Percentiles rank a stretch among this genome's conserved stretches.
These are phyloP conservation scores for Dascyllus trimaculatus DNA, from an alignment of 2,113 vertebrate species.

Conservation along the genomic window DNA sequence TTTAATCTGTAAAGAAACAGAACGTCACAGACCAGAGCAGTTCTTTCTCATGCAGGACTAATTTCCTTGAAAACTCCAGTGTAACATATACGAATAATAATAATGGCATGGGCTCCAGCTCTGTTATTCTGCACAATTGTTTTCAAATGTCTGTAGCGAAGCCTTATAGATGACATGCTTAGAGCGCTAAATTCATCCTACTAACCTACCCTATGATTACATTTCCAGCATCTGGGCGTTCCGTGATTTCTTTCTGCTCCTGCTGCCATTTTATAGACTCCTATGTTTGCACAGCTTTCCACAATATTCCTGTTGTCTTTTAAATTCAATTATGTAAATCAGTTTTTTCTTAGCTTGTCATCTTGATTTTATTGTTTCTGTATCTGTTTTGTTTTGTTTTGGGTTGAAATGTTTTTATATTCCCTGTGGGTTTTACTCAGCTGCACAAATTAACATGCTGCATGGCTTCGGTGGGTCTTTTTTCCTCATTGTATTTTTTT, in stretches of 20 bases:
- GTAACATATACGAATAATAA: too few species aligned
- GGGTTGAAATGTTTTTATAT: constrained; percentile 30
- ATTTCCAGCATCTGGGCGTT: neutral
- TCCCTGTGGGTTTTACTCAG: constrained; percentile 28
- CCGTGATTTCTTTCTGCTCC: neutral
- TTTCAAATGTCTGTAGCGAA: neutral
- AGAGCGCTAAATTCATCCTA: constrained; percentile 4
- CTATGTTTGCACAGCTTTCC: neutral
- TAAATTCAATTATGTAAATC: constrained; percentile 50
- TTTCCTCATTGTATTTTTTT: neutral
- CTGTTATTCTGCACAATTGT: neutral
- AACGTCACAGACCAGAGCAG: neutral
- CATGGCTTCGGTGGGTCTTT: neutral
- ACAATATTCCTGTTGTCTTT: constrained; percentile 32
- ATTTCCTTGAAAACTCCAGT: too few species aligned
- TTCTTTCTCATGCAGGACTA: too few species aligned
- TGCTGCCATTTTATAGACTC: constrained; percentile 16
- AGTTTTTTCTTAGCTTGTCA: constrained; percentile 29
- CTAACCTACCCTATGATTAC: constrained; percentile 23
- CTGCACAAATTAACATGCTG: constrained; percentile 42
- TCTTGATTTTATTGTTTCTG: constrained; percentile 34
- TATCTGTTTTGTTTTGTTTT: constrained; percentile 30
- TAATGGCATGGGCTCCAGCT: neutral
- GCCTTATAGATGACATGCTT: neutral
- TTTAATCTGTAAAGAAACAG: neutral